phyloP scores from a whole-genome alignment of 1,140 invertebrate genomes.

The Pararge aegeria region DNA sequence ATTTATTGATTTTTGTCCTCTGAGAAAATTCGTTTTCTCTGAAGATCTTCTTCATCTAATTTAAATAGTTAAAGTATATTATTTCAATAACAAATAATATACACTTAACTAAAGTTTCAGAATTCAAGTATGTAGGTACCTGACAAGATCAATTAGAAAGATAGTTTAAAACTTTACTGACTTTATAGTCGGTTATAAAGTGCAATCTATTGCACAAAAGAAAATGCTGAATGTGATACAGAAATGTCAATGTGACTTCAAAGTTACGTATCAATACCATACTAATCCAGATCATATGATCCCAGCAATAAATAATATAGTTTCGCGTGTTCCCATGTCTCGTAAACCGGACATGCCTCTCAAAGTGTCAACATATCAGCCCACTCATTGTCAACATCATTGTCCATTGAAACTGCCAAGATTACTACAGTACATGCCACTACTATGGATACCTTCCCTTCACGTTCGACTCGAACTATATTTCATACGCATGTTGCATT shows the following conservation, averaged over 20 bases:
- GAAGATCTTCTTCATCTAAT: too few relatives aligned
- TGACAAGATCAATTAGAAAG: too few relatives aligned
- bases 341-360: constrained; percentile 54
- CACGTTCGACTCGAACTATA: neutral
- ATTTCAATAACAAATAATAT: too few relatives aligned
- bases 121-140: too few relatives aligned
- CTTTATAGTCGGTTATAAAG: too few relatives aligned
- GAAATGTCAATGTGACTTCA: constrained; percentile 17
- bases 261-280: constrained; percentile 11
- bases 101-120: too few relatives aligned
- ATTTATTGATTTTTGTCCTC: too few relatives aligned
- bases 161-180: too few relatives aligned
- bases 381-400: constrained; percentile 60
- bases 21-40: too few relatives aligned
- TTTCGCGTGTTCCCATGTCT: constrained; percentile 54
- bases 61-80: too few relatives aligned
- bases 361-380: constrained; percentile 56
- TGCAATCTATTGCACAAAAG: neutral
- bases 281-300: constrained; percentile 21
- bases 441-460: constrained; percentile 33
- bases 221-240: neutral
- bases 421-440: constrained; percentile 33
- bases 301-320: constrained; percentile 47
- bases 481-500: too few relatives aligned
- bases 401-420: constrained; percentile 55